Evolutionary conservation across 2,888 invertebrate species (phyloP).

Genomic region (Pachycephus smyrnensis): DNA sequence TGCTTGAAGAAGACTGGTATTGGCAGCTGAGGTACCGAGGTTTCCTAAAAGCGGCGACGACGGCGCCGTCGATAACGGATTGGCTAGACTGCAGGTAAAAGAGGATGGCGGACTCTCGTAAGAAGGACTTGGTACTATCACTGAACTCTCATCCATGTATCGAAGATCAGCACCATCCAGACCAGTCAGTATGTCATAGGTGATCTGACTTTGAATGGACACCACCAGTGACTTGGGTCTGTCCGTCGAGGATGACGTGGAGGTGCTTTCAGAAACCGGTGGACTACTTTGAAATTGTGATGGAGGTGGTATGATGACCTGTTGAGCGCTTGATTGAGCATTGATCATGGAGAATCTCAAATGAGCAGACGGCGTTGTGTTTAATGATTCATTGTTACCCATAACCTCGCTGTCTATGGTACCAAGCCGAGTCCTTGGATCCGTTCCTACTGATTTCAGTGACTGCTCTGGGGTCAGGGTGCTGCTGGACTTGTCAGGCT

Average conservation of each 20-base stretch:
- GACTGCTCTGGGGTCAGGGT: slow-evolving; percentile 65
- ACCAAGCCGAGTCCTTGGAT: slow-evolving; percentile 15
- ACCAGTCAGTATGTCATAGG: slow-evolving; percentile 82
- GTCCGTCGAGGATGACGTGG: slow-evolving; percentile 56
- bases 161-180: slow-evolving; percentile 89
- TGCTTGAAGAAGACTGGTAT: slow-evolving; percentile 79
- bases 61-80: slow-evolving; percentile 70
- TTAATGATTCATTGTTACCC: slow-evolving; percentile 26
- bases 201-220: slow-evolving; percentile 70
- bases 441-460: slow-evolving; percentile 41
- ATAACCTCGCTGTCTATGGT: slow-evolving; percentile 7
- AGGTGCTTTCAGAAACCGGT: slow-evolving; percentile 74
- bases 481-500: slow-evolving; percentile 56
- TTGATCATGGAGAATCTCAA: slow-evolving; percentile 39
- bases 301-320: slow-evolving; percentile 81
- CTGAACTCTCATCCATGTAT: slow-evolving; percentile 92
- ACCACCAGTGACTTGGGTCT: slow-evolving; percentile 56
- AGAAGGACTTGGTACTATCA: slow-evolving; percentile 82
- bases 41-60: slow-evolving; percentile 73
- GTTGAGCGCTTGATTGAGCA: slow-evolving; percentile 53
- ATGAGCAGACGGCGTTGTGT: slow-evolving; percentile 47
- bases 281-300: slow-evolving; percentile 80
- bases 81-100: slow-evolving; percentile 61
- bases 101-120: slow-evolving; percentile 83
- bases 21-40: slow-evolving; percentile 67